phyloP scores from a whole-genome alignment of 2,113 vertebrate species.

The Psammodynastes pulverulentus region DNA sequence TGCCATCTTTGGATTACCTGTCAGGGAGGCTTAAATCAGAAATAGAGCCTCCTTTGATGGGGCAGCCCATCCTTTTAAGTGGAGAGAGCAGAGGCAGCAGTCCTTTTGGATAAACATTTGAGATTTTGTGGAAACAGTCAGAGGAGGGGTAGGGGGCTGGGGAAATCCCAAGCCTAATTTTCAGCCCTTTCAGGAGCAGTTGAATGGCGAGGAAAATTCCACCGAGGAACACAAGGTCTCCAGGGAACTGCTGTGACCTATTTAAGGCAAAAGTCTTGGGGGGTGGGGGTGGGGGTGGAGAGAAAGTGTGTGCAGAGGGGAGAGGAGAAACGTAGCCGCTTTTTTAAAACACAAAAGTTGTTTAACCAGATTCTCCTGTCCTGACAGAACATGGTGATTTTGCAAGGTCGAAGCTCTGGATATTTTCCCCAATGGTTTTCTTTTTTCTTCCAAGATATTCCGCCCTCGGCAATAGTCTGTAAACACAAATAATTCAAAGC shows the following conservation, averaged over 20 bases:
- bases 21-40: slow-evolving; percentile 24
- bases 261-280: slow-evolving; percentile 59
- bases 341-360: slow-evolving; percentile 17
- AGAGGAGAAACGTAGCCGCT: neutral
- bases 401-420: slow-evolving; percentile 35
- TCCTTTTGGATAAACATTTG: slow-evolving; percentile 52
- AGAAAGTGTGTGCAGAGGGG: neutral
- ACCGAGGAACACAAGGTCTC: slow-evolving; percentile 65
- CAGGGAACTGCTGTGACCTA: slow-evolving; percentile 64
- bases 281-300: neutral
- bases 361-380: slow-evolving; percentile 27
- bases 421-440: neutral
- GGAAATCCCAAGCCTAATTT: slow-evolving; percentile 59
- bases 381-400: slow-evolving; percentile 5
- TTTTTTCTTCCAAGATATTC: slow-evolving; percentile 40
- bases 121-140: slow-evolving; percentile 53
- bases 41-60: slow-evolving; percentile 36
- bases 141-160: slow-evolving; percentile 44
- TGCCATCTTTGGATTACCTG: slow-evolving; percentile 25
- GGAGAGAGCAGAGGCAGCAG: slow-evolving; percentile 48
- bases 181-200: slow-evolving; percentile 66
- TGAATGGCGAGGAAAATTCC: slow-evolving; percentile 74
- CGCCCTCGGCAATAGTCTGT: slow-evolving; percentile 33
- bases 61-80: slow-evolving; percentile 51
- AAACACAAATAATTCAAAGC: slow-evolving; percentile 46